phyloP scores from a whole-genome alignment of 1,140 invertebrate genomes.

The Diachasmimorpha longicaudata region DNA sequence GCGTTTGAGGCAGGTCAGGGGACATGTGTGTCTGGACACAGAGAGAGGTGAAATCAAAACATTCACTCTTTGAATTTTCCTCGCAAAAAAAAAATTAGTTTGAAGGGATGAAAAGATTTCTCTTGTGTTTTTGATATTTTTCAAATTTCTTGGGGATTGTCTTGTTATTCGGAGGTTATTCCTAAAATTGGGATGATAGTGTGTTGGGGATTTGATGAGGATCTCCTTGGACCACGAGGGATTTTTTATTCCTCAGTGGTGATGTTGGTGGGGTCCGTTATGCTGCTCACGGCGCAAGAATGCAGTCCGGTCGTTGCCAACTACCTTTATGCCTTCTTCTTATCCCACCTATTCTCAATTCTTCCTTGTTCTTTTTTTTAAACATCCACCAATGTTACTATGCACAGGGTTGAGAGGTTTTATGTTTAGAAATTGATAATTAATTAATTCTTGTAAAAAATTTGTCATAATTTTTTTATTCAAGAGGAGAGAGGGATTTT shows the following conservation, averaged over 20 bases:
- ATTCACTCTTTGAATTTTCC: not conserved
- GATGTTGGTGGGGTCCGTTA: conserved; percentile 32
- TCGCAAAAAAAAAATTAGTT: not conserved
- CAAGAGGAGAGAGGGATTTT: not conserved
- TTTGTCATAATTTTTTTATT: not conserved
- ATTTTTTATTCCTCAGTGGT: not conserved
- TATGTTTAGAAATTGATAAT: not conserved
- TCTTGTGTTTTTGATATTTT: too few relatives aligned
- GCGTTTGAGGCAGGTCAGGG: conserved; percentile 29
- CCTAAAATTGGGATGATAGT: not conserved
- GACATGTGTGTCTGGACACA: not conserved
- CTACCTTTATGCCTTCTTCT: conserved; percentile 13
- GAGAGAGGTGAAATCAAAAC: not conserved
- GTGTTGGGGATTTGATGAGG: not conserved
- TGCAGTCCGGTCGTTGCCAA: conserved; percentile 31
- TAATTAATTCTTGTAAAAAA: not conserved
- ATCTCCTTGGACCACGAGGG: not conserved
- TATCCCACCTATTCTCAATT: not conserved
- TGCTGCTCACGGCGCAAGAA: conserved; percentile 36
- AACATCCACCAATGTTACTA: not conserved
- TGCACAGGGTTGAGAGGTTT: not conserved
- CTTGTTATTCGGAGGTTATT: not conserved
- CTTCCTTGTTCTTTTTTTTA: not conserved
- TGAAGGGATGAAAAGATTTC: not conserved
- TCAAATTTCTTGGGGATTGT: too few relatives aligned